Percentiles rank a stretch among this genome's conserved stretches.
phyloP scores from a whole-genome alignment of 2,113 vertebrate genomes.

The Epinephelus moara region DNA sequence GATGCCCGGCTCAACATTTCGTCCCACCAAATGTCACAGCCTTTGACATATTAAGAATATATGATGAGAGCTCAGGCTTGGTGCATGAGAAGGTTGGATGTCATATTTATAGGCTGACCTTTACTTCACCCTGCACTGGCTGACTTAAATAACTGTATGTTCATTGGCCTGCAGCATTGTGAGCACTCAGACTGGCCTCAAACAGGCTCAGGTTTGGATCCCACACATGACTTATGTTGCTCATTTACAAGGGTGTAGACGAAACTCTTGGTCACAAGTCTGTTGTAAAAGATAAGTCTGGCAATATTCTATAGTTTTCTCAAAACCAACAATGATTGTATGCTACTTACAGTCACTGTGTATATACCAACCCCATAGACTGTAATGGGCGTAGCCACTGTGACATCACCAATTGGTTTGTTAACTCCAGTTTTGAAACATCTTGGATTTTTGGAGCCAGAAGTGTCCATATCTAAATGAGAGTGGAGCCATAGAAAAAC shows the following conservation, averaged over 20 bases:
- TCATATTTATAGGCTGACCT: conserved; percentile 59
- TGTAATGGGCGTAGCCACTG: too few species aligned
- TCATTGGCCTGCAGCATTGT: neutral
- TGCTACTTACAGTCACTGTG: neutral
- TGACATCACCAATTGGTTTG: too few species aligned
- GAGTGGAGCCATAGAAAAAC: too few species aligned
- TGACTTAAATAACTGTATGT: conserved; percentile 17
- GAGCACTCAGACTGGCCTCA: fast-evolving
- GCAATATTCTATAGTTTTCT: neutral
- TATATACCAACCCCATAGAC: too few species aligned
- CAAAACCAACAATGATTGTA: neutral
- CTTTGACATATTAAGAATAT: conserved; percentile 37
- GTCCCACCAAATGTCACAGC: conserved; percentile 18
- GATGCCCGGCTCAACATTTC: neutral
- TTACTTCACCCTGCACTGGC: conserved; percentile 29
- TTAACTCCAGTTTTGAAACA: too few species aligned
- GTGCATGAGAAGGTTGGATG: conserved; percentile 3
- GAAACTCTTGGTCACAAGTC: neutral
- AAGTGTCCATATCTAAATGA: too few species aligned
- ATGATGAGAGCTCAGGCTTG: conserved; percentile 10
- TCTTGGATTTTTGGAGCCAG: too few species aligned
- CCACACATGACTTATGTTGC: neutral
- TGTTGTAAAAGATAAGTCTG: neutral
- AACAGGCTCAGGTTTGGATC: neutral
- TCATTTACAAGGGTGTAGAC: neutral